A percentile compares a stretch with the other conserved stretches of the same genome.
Conservation (phyloP, 1,140 invertebrate genomes). For the Drosophila leontia region DNA sequence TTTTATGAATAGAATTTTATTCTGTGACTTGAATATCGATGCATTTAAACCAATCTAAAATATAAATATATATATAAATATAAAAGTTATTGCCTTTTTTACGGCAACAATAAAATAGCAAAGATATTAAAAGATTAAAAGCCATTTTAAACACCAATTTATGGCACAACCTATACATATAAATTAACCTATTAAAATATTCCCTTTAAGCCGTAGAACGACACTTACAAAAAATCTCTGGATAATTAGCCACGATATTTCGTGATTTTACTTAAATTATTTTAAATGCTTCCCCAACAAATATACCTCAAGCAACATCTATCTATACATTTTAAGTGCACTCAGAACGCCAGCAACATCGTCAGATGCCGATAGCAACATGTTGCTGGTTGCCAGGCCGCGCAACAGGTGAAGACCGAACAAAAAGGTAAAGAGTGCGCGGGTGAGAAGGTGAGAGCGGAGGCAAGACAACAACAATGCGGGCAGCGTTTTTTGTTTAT, state of each 20-base stretch:
- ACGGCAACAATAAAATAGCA: not conserved
- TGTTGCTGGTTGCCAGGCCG: constrained; percentile 28
- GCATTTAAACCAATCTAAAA: not conserved
- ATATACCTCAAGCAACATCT: not conserved
- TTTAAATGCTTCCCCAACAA: constrained; percentile 30
- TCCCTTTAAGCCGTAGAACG: not conserved
- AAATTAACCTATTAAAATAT: not conserved
- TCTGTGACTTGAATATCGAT: too few relatives aligned
- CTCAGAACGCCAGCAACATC: constrained; percentile 16
- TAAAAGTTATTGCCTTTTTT: not conserved
- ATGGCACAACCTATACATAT: not conserved
- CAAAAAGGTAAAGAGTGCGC: constrained; percentile 13
- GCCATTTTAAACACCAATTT: too few relatives aligned
- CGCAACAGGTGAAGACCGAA: constrained; percentile 64
- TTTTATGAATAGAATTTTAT: too few relatives aligned
- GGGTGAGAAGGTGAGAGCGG: not conserved
- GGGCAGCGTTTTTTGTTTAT: constrained; percentile 71
- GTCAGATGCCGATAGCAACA: constrained; percentile 34
- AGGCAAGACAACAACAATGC: constrained; percentile 39
- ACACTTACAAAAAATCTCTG: not conserved
- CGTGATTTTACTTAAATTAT: constrained; percentile 9
- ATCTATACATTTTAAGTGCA: constrained; percentile 6
- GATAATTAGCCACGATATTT: constrained; percentile 28
- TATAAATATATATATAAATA: too few relatives aligned
- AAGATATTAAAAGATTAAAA: too few relatives aligned